Evolutionary conservation across 1,140 invertebrate species (phyloP).

Genomic region (Drepana arcuata): DNA sequence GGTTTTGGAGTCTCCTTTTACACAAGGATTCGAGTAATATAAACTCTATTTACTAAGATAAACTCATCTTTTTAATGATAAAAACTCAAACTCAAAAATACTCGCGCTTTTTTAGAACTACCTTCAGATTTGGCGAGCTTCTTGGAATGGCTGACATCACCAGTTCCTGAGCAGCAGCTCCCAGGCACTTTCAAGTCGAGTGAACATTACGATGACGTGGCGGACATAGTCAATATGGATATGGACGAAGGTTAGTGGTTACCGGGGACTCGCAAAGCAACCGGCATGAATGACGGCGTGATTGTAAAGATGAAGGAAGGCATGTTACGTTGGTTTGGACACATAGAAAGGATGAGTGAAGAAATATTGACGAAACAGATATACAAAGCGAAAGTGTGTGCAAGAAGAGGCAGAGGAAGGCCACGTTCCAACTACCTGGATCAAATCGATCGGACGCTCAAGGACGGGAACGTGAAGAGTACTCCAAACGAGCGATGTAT

Average conservation of each 20-base stretch:
- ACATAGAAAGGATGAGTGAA: neutral
- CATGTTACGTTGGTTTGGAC: neutral
- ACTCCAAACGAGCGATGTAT: no score
- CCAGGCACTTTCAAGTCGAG: neutral
- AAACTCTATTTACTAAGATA: no score
- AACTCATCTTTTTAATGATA: no score
- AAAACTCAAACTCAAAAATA: no score
- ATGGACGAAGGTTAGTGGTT: neutral
- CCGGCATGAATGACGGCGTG: neutral
- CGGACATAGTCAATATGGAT: neutral
- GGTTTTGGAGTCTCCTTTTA: no score
- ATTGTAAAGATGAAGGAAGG: neutral
- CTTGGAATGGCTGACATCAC: conserved; percentile 36
- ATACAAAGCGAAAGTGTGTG: no score
- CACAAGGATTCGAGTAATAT: no score
- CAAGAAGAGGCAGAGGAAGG: no score
- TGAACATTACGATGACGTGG: neutral
- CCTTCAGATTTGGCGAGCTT: conserved; percentile 38
- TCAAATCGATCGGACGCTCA: no score
- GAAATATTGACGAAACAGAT: no score
- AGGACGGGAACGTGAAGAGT: no score
- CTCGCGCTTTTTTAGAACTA: conserved; percentile 30
- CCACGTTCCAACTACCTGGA: no score
- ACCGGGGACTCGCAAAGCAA: neutral
- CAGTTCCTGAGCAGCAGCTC: neutral